Evolutionary conservation across 2,888 invertebrate genomes (phyloP), one percentile per base, ranked within the genome.

Genomic region (Drosophila infuscata): DNA sequence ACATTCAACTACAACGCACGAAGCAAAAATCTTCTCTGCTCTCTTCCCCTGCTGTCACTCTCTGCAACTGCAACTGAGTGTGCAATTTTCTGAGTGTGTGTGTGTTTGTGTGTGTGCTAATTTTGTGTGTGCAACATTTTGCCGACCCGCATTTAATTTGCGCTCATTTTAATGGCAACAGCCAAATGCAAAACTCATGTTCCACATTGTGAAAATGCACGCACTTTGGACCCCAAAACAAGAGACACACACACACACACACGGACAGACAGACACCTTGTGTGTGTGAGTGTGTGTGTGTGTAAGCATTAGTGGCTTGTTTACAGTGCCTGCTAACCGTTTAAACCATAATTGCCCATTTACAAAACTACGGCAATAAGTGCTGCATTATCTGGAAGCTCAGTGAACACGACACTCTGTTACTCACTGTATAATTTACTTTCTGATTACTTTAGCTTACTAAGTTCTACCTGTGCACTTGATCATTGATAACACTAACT

Each of bases 131-230:
- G 81, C 81, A 87, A 79, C 88, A 76, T 70, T 83, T 83, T 70
- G 84, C 80, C 82, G 81, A 79, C 91, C 91, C 91, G 91, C 90
- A 91, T 91, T 91, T 91, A 91, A 91, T 91, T 90, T 91, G 81
- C 77, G 85, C 88, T 91, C 91, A 91, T 91, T 91, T 91, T 87
- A 90, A 83, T 83, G 85, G 87, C 73, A 81, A 58, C 66, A 59
- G 83, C 74, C 80, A 91, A 91, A 91, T 91, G 91, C 91, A 88
- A 90, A 91, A 91, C 75, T 82, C 91, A 85, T 91, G 91, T 91
- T 87, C 74, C 83, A 78, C 82, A 77, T 71, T 66, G 75, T 79
- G 76, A 52, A 77, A 79, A 73, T 74, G 81, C 88, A 88, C 88
- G 87, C 88, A 89, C 83, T 79, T 76, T 73, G 73, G 72, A 76